These are phyloP conservation scores for Verasper variegatus DNA, from an alignment of 2,113 vertebrate genomes.

Conservation along the genomic window DNA sequence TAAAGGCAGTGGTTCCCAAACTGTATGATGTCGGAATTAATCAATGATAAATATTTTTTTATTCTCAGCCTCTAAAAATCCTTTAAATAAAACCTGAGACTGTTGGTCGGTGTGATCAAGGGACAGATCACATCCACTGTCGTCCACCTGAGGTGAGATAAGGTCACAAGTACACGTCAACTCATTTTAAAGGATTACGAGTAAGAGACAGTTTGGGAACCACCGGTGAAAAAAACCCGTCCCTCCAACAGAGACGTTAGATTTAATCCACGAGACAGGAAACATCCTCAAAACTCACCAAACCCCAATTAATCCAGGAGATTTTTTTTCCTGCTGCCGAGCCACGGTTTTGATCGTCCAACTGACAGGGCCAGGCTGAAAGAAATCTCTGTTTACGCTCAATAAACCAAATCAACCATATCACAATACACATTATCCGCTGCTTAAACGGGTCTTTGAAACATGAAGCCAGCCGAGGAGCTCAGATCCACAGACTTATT, in stretches of 20 bases:
- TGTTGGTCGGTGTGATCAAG: not conserved
- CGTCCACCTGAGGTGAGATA: not conserved
- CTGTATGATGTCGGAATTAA: not conserved
- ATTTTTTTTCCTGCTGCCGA: not conserved
- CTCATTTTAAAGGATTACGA: not conserved
- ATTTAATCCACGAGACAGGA: not conserved
- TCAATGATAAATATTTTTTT: not conserved
- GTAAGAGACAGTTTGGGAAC: not conserved
- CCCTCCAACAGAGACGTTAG: not conserved
- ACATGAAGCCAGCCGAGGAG: slow-evolving; percentile 2
- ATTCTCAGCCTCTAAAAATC: not conserved
- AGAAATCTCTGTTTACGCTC: not conserved
- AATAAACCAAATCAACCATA: not conserved
- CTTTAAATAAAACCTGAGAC: not conserved
- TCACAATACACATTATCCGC: slow-evolving; percentile 13
- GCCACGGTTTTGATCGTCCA: not conserved
- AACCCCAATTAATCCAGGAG: not conserved
- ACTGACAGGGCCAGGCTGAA: not conserved
- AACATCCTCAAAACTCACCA: not conserved
- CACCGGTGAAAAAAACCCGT: not conserved
- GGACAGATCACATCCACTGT: not conserved
- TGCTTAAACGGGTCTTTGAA: not conserved
- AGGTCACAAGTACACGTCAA: not conserved
- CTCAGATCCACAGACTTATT: slow-evolving; percentile 7
- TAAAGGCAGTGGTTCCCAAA: not conserved